Percentiles rank a stretch among this genome's conserved stretches.
phyloP scores from a whole-genome alignment of 2,797 vertebrate genomes.

The Australoheros facetus region DNA sequence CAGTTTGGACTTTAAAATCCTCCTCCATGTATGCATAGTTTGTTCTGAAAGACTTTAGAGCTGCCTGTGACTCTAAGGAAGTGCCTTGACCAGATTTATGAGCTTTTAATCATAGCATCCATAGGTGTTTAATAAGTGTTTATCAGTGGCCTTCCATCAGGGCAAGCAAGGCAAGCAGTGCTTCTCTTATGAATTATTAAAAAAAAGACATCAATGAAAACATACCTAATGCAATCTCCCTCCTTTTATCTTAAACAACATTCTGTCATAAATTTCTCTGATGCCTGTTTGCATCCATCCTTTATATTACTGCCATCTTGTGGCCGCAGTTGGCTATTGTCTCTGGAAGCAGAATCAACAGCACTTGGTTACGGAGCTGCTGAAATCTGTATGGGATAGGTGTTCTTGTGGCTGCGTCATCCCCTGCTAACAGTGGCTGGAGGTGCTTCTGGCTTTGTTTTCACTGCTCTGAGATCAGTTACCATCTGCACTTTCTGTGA shows the following conservation, averaged over 20 bases:
- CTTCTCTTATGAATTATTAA: not conserved
- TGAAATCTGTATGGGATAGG: not conserved
- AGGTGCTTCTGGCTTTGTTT: not conserved
- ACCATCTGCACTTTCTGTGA: not conserved
- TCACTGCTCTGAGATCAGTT: not conserved
- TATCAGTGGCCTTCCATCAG: not conserved
- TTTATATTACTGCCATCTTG: too few species aligned
- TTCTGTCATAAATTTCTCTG: not conserved
- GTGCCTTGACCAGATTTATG: not conserved
- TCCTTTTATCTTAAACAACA: not conserved
- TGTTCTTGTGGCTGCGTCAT: accelerated
- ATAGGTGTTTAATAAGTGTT: not conserved
- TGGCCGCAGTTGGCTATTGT: not conserved
- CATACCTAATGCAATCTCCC: not conserved
- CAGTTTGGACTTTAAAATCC: not conserved
- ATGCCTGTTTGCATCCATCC: not conserved
- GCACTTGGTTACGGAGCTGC: not conserved
- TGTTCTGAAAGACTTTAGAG: not conserved
- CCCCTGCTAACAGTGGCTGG: not conserved
- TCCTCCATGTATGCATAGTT: not conserved
- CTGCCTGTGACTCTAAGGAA: not conserved
- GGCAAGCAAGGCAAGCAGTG: not conserved
- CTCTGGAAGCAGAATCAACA: not conserved
- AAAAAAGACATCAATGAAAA: not conserved
- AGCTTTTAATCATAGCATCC: not conserved